These are phyloP conservation scores for Steinernema hermaphroditum DNA, from an alignment of 2,888 invertebrate species.

Conservation along the genomic window DNA sequence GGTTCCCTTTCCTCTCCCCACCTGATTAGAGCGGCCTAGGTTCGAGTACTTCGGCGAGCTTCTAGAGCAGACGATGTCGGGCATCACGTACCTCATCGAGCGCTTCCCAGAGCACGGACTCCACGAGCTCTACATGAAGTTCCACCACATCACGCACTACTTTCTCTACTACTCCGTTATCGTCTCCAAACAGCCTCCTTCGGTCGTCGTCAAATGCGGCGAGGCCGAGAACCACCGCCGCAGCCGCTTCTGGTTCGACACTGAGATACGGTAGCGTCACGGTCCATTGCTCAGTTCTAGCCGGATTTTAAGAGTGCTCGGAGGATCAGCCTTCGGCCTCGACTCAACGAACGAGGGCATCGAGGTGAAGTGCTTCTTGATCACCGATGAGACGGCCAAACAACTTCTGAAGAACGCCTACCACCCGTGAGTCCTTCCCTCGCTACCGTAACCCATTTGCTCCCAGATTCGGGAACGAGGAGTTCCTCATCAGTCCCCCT, in stretches of 20 bases:
- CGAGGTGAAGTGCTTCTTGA: constrained; percentile 61
- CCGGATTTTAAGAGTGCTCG: constrained; percentile 51
- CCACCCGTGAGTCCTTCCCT: constrained; percentile 50
- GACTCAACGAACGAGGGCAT: constrained; percentile 51
- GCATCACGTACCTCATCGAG: constrained; percentile 56
- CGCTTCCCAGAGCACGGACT: constrained; percentile 60
- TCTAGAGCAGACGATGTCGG: constrained; percentile 63
- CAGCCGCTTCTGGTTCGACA: constrained; percentile 65
- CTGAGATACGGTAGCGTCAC: constrained; percentile 55
- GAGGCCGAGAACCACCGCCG: constrained; percentile 65
- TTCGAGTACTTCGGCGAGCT: constrained; percentile 66
- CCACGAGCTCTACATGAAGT: constrained; percentile 49
- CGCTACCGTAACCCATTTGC: background rate
- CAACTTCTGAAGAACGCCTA: constrained; percentile 62
- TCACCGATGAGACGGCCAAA: constrained; percentile 65
- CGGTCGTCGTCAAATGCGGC: constrained; percentile 66
- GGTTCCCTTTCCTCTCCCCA: constrained; percentile 7
- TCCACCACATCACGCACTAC: constrained; percentile 62
- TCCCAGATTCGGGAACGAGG: constrained; percentile 59
- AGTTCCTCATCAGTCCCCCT: constrained; percentile 62
- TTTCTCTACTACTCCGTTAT: constrained; percentile 65
- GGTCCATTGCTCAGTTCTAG: background rate
- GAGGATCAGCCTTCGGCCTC: constrained; percentile 64
- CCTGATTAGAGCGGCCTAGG: constrained; percentile 37
- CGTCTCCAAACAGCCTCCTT: constrained; percentile 63